These are phyloP conservation scores for Pinna nobilis DNA, from an alignment of 1,140 invertebrate species.

Conservation along the genomic window DNA sequence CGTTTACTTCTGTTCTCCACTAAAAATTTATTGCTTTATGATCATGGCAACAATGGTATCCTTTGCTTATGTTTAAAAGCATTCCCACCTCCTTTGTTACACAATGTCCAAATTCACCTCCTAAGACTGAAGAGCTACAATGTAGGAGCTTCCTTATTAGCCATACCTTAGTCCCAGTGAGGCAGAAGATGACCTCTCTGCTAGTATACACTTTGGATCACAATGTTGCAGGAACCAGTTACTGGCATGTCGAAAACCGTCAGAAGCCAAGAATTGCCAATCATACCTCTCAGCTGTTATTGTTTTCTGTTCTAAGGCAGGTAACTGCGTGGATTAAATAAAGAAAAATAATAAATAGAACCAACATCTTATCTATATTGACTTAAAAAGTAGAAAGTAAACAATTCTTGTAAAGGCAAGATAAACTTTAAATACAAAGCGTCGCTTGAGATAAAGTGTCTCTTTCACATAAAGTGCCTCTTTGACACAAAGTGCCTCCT, in stretches of 20 bases:
- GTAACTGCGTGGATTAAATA: constrained; percentile 43
- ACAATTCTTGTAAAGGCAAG: too few relatives aligned
- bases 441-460: too few relatives aligned
- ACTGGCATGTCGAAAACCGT: constrained; percentile 81
- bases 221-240: constrained; percentile 87
- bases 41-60: not conserved
- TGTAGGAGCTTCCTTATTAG: not conserved
- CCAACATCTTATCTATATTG: too few relatives aligned
- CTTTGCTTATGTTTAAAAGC: too few relatives aligned
- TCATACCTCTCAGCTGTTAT: constrained; percentile 81
- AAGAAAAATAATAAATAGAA: not conserved
- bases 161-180: constrained; percentile 70
- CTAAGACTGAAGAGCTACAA: not conserved
- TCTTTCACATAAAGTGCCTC: too few relatives aligned
- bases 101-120: not conserved
- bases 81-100: too few relatives aligned
- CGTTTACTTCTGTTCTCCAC: too few relatives aligned
- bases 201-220: constrained; percentile 83
- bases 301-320: constrained; percentile 73
- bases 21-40: not conserved
- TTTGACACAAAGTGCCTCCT: too few relatives aligned
- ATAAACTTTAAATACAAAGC: too few relatives aligned
- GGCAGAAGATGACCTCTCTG: constrained; percentile 74
- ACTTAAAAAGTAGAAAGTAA: too few relatives aligned
- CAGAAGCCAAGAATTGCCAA: constrained; percentile 83